A percentile compares a stretch with the other conserved stretches of the same genome.
Conservation (phyloP, 2,113 vertebrate species). For the Rhinogobius similis region DNA sequence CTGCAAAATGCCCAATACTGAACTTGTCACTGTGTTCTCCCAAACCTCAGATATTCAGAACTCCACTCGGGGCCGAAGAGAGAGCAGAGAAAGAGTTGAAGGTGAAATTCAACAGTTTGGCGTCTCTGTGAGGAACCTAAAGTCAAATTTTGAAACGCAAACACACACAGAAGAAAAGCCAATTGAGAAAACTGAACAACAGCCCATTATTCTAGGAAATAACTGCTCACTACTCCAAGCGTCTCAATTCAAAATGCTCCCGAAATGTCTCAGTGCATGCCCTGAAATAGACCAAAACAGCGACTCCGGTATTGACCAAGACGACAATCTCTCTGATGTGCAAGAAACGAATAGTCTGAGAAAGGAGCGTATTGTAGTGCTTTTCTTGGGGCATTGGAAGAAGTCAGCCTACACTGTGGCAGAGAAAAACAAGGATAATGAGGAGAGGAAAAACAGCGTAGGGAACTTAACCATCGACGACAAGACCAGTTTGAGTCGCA, state of each 20-base stretch:
- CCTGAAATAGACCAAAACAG: conserved; percentile 66
- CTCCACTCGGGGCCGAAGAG: conserved; percentile 60
- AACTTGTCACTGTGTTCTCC: conserved; percentile 77
- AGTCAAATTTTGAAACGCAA: conserved; percentile 84
- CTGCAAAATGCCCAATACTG: conserved; percentile 79
- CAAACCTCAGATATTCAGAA: conserved; percentile 58
- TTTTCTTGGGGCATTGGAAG: conserved; percentile 95
- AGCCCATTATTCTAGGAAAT: background rate
- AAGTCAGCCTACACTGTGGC: conserved; percentile 81
- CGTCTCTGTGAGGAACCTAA: conserved; percentile 87
- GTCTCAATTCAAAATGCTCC: conserved; percentile 21
- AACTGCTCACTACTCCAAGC: conserved; percentile 9
- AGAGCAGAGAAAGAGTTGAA: conserved; percentile 78
- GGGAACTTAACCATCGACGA: conserved; percentile 2
- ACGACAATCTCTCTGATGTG: conserved; percentile 63
- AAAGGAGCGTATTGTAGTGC: conserved; percentile 89
- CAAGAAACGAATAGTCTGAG: conserved; percentile 81
- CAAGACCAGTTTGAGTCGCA: conserved; percentile 17
- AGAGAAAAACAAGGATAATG: conserved; percentile 66
- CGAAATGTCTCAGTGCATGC: conserved; percentile 21
- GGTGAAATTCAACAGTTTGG: conserved; percentile 88
- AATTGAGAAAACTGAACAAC: conserved; percentile 23
- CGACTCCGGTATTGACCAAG: conserved; percentile 79
- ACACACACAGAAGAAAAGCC: background rate
- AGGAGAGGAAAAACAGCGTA: conserved; percentile 63